Evolutionary conservation across 2,113 vertebrate genomes (phyloP).

Genomic region (Holacanthus passer): DNA sequence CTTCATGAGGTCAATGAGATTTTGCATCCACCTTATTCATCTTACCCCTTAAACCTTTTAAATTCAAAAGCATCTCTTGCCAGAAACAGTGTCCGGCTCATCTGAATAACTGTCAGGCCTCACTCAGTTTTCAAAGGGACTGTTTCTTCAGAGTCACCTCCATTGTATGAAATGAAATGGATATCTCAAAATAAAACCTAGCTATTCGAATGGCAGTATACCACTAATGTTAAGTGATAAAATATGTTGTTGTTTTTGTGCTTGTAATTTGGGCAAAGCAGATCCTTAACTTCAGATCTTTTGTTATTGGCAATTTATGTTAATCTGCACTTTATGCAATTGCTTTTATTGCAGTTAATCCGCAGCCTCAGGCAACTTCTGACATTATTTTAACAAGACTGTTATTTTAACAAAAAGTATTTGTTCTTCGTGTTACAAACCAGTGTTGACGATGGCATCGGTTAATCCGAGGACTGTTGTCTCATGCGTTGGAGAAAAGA

Average conservation of each 20-base stretch:
- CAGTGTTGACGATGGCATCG: not conserved
- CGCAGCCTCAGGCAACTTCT: not conserved
- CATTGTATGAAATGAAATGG: not conserved
- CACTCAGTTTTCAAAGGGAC: not conserved
- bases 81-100: not conserved
- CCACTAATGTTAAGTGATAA: not conserved
- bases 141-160: not conserved
- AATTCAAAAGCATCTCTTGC: too few relatives aligned
- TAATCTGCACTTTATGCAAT: not conserved
- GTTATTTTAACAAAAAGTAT: not conserved
- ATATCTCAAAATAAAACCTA: not conserved
- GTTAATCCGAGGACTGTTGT: constrained; percentile 22
- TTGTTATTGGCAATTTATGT: not conserved
- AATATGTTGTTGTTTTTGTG: not conserved
- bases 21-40: too few relatives aligned
- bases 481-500: constrained; percentile 7
- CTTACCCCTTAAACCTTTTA: too few relatives aligned
- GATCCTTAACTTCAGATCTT: not conserved
- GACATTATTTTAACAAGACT: not conserved
- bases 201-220: too few relatives aligned
- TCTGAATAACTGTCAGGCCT: not conserved
- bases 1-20: too few relatives aligned
- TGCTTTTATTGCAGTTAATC: not conserved
- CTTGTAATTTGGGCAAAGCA: not conserved
- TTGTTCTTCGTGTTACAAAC: not conserved